phyloP scores from a whole-genome alignment of 2,888 invertebrate species.

The Drosophila robusta region DNA sequence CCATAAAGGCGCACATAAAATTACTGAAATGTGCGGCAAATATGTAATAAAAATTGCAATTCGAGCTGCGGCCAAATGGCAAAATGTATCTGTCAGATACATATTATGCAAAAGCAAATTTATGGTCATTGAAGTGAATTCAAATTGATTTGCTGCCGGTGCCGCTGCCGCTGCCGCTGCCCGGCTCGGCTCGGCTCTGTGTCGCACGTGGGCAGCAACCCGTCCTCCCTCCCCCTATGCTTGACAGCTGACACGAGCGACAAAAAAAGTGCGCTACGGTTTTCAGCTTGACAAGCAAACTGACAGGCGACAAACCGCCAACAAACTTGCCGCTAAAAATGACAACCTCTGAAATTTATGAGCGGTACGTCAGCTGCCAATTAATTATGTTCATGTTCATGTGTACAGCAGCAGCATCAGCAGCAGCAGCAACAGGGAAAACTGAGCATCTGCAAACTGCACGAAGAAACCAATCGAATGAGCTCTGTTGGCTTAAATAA shows the following conservation, averaged over 20 bases:
- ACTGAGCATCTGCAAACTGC: not conserved
- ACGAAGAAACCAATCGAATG: constrained; percentile 33
- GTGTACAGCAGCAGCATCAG: constrained; percentile 16
- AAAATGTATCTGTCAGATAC: constrained; percentile 49
- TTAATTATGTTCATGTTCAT: constrained; percentile 57
- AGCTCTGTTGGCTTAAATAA: constrained; percentile 57
- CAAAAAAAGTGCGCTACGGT: constrained; percentile 26
- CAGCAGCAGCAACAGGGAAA: constrained; percentile 2
- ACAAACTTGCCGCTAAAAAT: constrained; percentile 24
- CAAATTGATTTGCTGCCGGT: constrained; percentile 50
- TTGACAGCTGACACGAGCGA: constrained; percentile 6
- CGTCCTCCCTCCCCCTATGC: not conserved
- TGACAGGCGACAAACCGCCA: constrained; percentile 52
- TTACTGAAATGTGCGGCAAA: constrained; percentile 57
- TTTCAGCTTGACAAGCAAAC: constrained; percentile 42
- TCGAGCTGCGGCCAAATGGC: constrained; percentile 47
- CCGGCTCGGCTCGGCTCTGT: not conserved
- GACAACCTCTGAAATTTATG: constrained; percentile 55
- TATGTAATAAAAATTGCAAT: constrained; percentile 71
- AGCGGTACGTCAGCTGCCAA: constrained; percentile 59
- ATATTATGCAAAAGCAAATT: constrained; percentile 65
- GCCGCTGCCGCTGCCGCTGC: not conserved
- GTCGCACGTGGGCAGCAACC: constrained; percentile 7
- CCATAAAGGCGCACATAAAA: constrained; percentile 60
- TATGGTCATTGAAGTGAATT: constrained; percentile 63